These are phyloP conservation scores for Nasonia longicornis DNA, from an alignment of 1,140 invertebrate genomes.

Conservation along the genomic window DNA sequence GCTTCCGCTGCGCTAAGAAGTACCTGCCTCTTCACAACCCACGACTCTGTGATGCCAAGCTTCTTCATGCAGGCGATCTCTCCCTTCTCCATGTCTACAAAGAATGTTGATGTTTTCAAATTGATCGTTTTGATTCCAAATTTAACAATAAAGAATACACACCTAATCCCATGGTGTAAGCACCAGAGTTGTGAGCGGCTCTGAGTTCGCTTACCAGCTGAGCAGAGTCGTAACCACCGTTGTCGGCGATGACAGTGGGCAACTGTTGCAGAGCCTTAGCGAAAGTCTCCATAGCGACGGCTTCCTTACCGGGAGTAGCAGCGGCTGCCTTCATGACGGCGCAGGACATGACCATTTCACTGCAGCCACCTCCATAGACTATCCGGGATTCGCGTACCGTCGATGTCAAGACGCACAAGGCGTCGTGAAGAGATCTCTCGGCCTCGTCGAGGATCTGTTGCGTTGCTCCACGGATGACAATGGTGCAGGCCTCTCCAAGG, in stretches of 20 bases:
- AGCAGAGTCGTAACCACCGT: constrained; percentile 98
- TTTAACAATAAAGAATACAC: constrained; percentile 54
- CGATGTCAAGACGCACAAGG: constrained; percentile 95
- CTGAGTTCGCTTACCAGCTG: constrained; percentile 91
- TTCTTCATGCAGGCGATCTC: constrained; percentile 87
- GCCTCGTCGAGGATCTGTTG: constrained; percentile 99
- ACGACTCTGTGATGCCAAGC: constrained; percentile 96
- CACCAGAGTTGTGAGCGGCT: constrained; percentile 87
- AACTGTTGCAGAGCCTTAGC: constrained; percentile 88
- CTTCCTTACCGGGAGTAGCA: constrained; percentile 96
- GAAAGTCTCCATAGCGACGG: constrained; percentile 97
- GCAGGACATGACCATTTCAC: constrained; percentile 97
- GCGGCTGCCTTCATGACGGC: constrained; percentile 87
- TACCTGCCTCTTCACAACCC: constrained; percentile 96
- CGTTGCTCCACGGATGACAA: constrained; percentile 98
- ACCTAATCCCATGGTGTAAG: constrained; percentile 86
- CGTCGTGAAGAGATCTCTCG: constrained; percentile 97
- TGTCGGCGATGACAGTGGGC: constrained; percentile 97
- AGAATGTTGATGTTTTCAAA: constrained; percentile 31
- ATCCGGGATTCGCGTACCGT: constrained; percentile 94
- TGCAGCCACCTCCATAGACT: constrained; percentile 93
- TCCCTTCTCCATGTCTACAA: constrained; percentile 88
- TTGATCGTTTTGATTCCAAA: not conserved
- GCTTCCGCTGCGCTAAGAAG: constrained; percentile 95
- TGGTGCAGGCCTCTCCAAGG: constrained; percentile 95